Base-by-base conservation (phyloP, 2,113 vertebrate species). In the Mastomys natalensis region DNA sequence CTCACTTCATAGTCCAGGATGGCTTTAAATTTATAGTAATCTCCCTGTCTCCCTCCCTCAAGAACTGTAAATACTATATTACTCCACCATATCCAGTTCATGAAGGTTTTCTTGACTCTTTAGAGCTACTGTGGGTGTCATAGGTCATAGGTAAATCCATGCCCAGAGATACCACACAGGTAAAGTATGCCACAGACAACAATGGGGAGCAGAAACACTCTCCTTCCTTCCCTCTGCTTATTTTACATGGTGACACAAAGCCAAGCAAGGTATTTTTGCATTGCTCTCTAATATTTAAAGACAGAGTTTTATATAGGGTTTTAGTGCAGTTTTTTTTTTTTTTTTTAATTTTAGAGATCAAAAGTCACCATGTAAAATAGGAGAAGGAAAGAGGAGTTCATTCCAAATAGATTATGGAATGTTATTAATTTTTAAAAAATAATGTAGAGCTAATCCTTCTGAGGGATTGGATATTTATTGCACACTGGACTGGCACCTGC, bases 381-480 rank as follows among this genome's bases (percentile, higher is more conserved):
- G n/a, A 60, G 43, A 7, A 51, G 6, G 1, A 85, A 29, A 22
- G 72, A 40, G 16, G 76, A 45, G 24, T 64, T 86, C 95, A 70
- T 53, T 96, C 90, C 74, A 53, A 96, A 96, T 11, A 93, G 84
- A 92, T 88, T 90, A 73, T 4, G 53, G 84, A 13, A 81, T 96
- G 72, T 80, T 24, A 70, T 89, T 76, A n/a, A 22, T n/a, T 53
- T 87, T 88, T 40, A 1, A 81, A 70, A 85, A 64, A 85, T 73
- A 90, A 58, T 16, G 31, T 48, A 80, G 43, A 92, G 37, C 76
- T 95, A 93, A 95, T 96, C 80, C 53, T 89, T 95, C 72, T 62
- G 76, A 96, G 77, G 88, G n/a, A 93, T 88, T 93, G 66, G 93
- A 58, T 53, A 86, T 62, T 90, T 93, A 76, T 53, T 68, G 87